Evolutionary conservation across 2,113 vertebrate species (phyloP), one percentile per base, ranked within the genome.

Genomic region (Oreocharis arfaki): DNA sequence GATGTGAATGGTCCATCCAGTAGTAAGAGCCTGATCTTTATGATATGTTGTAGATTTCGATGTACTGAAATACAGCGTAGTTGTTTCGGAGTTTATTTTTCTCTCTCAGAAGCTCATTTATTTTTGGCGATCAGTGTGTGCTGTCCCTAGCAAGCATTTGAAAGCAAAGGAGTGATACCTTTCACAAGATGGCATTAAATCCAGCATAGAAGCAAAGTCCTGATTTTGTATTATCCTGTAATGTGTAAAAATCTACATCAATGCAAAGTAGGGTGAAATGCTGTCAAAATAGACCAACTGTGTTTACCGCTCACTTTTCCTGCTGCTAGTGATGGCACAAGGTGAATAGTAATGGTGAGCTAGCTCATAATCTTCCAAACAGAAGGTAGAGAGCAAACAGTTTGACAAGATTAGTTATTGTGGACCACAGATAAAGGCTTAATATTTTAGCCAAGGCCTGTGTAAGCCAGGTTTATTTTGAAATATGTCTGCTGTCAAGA

Each of bases 381-480:
- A 95, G 67, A 83, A 95, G 77, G 83, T 93, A 87, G 71, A 78
- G 73, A 93, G 80, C 88, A 97, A 97, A 94, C 60, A 88, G 93
- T 97, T 95, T 93, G 84, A 67, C 85, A 91, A 95, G 93, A 95
- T 96, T 94, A 96, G 90, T 95, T 96, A 84, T 95, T 94, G 96
- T 95, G 85, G 86, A 92, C 90, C 88, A 94, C 95, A 94, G 95
- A 96, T 93, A 96, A 97, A 96, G 69, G 92, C 88, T 96, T 93
- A 92, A 96, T 95, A 95, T 96, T 97, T 97, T 95, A 96, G 96
- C 96, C 95, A 95, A 96, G 95, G 64, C 88, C 93, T 94, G 76
- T 78, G 83, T 87, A 90, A 95, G 95, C 93, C 80, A 81, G 93
- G 85, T 96, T 95, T 96, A 96, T 97, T 96, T 97, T 96, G 95